Evolutionary conservation across 2,888 invertebrate genomes (phyloP), one percentile per base, ranked within the genome.

Genomic region (Drosophila austrosaltans): DNA sequence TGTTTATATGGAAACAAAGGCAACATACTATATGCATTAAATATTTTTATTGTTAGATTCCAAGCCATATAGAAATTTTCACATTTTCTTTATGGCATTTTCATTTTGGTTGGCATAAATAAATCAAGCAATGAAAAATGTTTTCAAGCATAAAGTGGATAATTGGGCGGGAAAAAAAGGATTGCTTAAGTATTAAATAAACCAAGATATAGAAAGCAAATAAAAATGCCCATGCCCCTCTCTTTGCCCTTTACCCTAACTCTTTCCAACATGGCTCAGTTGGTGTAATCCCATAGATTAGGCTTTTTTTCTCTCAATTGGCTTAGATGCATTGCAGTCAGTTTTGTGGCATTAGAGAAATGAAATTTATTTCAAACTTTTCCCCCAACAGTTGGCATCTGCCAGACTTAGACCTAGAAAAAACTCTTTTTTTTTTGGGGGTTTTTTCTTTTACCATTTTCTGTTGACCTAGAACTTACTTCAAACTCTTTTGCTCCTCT

Each of bases 11-110:
- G 64, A 53, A 75, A 75, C 81, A 87, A 87, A 74, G 79, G 76
- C 82, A 72, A 73, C 69, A 57, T 73, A 48, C 48, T 48, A 74
- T 69, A 76, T 88, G 81, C 87, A 83, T 88, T 88, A 86, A 88
- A 88, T 66, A 78, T 86, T 88, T 86, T 88, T 88, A 83, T 88
- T 88, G 84, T 83, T 86, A 69, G 78, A 71, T 76, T 74, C 65
- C 42, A 42, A 36, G 57, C 54, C 30, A 66, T 70, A 64, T 66
- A 62, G 56, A 72, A 63, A 66, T 59, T 69, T 73, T 64, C 59
- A 69, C 68, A 69, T 72, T 79, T 77, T 63, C 62, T 66, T 64
- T 70, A 48, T 48, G 48, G 48, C 48, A 48, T 48, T 48, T 48
- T 48, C 25, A 48, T 48, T 48, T 48, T 48, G 48, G 22, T 76